Evolutionary conservation across 2,797 vertebrate species (phyloP).

Genomic region (Girardinus metallicus): DNA sequence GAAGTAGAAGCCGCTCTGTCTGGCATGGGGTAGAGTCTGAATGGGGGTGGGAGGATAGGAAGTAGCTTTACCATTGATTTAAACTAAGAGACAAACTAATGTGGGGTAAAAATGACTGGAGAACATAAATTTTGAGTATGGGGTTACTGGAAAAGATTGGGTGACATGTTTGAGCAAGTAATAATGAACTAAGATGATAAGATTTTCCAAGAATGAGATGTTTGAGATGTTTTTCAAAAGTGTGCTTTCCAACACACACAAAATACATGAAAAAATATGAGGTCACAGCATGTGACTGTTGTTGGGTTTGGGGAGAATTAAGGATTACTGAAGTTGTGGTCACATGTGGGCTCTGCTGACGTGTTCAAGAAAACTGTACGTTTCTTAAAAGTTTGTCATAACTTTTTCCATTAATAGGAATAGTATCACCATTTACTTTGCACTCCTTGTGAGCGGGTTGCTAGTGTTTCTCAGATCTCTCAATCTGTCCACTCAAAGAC

Average conservation of each 20-base stretch:
- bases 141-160: slow-evolving; percentile 48
- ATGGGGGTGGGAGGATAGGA: neutral
- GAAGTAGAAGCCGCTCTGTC: slow-evolving; percentile 62
- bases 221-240: slow-evolving; percentile 31
- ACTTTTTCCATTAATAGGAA: slow-evolving; percentile 7
- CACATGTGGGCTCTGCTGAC: slow-evolving; percentile 52
- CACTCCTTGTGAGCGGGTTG: slow-evolving; percentile 27
- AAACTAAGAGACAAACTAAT: slow-evolving; percentile 1
- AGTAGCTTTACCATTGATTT: slow-evolving; percentile 20
- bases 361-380: slow-evolving; percentile 9
- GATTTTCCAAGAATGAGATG: slow-evolving; percentile 37
- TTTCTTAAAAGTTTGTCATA: slow-evolving; percentile 26
- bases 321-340: slow-evolving; percentile 68
- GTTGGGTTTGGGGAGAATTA: slow-evolving; percentile 39
- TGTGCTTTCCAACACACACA: slow-evolving; percentile 16
- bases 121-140: slow-evolving; percentile 36
- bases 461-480: slow-evolving; percentile 40
- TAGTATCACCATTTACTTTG: slow-evolving; percentile 24
- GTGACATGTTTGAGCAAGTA: slow-evolving; percentile 14
- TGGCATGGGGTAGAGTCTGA: slow-evolving; percentile 48
- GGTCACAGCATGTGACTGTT: slow-evolving; percentile 53
- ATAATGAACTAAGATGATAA: slow-evolving; percentile 18
- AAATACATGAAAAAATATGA: slow-evolving; percentile 44
- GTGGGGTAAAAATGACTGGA: slow-evolving; percentile 37
- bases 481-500: slow-evolving; percentile 26